phyloP scores from a whole-genome alignment of 2,797 vertebrate species.

The Neopelma chrysocephalum region DNA sequence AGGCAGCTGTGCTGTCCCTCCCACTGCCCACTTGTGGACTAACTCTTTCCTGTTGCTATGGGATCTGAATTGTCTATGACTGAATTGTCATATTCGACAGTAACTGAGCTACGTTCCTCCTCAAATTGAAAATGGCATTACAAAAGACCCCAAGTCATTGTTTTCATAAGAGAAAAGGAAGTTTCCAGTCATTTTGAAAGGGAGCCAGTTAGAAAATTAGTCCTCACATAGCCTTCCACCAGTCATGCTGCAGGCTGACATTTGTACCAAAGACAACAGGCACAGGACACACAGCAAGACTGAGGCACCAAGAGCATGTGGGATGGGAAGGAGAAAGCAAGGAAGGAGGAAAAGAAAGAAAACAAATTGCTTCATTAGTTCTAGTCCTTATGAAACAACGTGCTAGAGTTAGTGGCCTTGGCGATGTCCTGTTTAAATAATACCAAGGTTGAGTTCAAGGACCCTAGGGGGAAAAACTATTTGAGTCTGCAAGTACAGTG shows the following conservation, averaged over 20 bases:
- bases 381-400: background rate
- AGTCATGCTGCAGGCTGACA: background rate
- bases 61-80: background rate
- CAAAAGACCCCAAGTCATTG: background rate
- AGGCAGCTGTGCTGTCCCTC: background rate
- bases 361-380: slow-evolving; percentile 19
- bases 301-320: background rate
- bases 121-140: background rate
- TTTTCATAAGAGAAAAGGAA: background rate
- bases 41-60: background rate
- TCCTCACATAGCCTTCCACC: background rate
- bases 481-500: slow-evolving; percentile 37
- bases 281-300: fast-evolving
- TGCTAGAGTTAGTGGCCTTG: slow-evolving; percentile 21
- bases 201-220: background rate
- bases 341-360: background rate
- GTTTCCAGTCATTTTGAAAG: background rate
- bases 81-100: background rate
- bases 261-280: background rate
- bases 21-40: background rate
- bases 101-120: background rate
- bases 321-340: background rate
- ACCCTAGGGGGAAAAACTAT: slow-evolving; percentile 33
- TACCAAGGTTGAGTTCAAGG: slow-evolving; percentile 26
- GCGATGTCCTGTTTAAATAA: slow-evolving; percentile 47